Evolutionary conservation across 1,140 invertebrate genomes (phyloP).

Genomic region (Monochamus saltuarius): DNA sequence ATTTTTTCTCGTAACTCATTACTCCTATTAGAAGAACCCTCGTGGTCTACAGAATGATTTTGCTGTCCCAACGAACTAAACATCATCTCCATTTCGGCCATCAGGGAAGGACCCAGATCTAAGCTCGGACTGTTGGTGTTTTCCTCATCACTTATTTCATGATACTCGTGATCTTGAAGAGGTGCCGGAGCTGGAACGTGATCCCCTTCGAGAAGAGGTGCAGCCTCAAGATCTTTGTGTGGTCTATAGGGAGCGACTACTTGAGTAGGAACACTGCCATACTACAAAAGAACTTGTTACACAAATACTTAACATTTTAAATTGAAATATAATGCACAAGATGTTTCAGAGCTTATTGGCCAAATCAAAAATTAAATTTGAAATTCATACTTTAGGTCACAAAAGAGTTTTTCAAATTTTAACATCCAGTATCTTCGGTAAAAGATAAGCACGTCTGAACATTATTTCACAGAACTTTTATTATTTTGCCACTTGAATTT

Average conservation of each 20-base stretch:
- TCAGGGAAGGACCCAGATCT: conserved; percentile 88
- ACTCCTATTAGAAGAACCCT: conserved; percentile 54
- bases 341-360: too few species aligned
- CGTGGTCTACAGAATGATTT: conserved; percentile 51
- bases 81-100: conserved; percentile 95
- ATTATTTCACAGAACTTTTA: too few species aligned
- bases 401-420: too few species aligned
- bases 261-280: conserved; percentile 78
- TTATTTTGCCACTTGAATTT: too few species aligned
- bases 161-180: conserved; percentile 76
- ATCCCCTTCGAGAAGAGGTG: conserved; percentile 53
- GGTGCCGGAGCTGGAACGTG: conserved; percentile 41
- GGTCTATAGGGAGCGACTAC: conserved; percentile 87
- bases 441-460: too few species aligned
- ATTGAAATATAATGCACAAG: too few species aligned
- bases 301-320: neutral
- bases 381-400: too few species aligned
- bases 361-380: too few species aligned
- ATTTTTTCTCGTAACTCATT: conserved; percentile 73
- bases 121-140: conserved; percentile 61
- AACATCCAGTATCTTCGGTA: too few species aligned
- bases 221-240: conserved; percentile 72
- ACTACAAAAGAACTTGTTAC: conserved; percentile 52
- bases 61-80: conserved; percentile 61
- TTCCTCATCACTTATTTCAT: conserved; percentile 90